Base-by-base conservation (phyloP, 2,888 invertebrate genomes). In the Xanthia icteritia region DNA sequence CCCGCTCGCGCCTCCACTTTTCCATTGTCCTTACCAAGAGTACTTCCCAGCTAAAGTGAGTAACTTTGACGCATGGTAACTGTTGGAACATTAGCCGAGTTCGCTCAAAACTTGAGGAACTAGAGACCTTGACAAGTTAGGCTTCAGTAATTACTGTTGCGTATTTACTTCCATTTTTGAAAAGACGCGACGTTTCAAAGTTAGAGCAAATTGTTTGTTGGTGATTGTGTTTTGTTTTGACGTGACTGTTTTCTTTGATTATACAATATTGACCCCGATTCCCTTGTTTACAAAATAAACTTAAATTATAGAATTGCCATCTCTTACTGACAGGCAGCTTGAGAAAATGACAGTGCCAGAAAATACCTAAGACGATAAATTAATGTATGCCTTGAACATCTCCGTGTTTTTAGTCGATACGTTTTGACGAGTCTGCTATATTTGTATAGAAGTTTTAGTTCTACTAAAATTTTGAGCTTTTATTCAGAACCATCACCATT, bases 51-150 rank as follows among this genome's bases (percentile, higher is more conserved):
- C 79, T 72, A 77, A 83, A 84, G 83, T 84, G 71, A 76, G 70
- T 83, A 88, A 87, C 81, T 89, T 89, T 85, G 89, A 90, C 90
- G 86, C 90, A 84, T 89, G 86, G 85, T 89, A 89, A 90, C 89
- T 86, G 85, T 85, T 81, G 81, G 83, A 89, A 89, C 89, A 90
- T 90, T 90, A 90, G 86, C 79, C 79, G 72, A 72, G 63, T 73
- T 82, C 79, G 70, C 69, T 80, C 68, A 63, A 79, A 89, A 90
- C 88, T 89, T 87, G 73, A 76, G 61, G 75, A 84, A 88, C 84
- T 79, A 75, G 76, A 84, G 83, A 88, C 88, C 83, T 87, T 88
- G 83, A 79, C 79, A 84, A 83, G 82, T 89, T 85, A 68, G 71
- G 66, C 76, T 81, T 69, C 68, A 73, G 77, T 88, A 83, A 88